Evolutionary conservation across 2,797 vertebrate species (phyloP).

Genomic region (Myotis daubentonii): DNA sequence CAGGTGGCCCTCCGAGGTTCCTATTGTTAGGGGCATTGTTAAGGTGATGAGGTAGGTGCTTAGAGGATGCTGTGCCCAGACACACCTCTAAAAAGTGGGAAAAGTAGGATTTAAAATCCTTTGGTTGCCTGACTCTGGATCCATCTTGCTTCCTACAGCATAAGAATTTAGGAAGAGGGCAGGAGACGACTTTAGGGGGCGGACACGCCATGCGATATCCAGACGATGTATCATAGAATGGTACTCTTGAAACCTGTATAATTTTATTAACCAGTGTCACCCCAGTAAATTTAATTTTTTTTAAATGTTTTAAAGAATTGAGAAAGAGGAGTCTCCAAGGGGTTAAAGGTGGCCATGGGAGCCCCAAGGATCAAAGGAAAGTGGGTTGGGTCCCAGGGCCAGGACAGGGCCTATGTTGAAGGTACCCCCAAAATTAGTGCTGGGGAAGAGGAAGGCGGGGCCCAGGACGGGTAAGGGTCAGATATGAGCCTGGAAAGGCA

Average conservation of each 20-base stretch:
- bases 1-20: neutral
- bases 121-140: neutral
- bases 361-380: neutral
- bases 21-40: accelerated
- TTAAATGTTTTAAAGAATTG: neutral
- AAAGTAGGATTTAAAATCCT: neutral
- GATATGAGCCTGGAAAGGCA: neutral
- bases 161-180: neutral
- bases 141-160: neutral
- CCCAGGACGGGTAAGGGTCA: neutral
- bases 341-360: neutral
- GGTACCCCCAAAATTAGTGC: no score
- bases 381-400: neutral
- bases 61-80: neutral
- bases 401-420: no score
- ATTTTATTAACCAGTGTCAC: neutral
- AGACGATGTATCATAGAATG: neutral
- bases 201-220: neutral
- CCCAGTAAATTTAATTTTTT: neutral
- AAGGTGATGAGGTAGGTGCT: neutral
- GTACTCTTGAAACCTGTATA: neutral
- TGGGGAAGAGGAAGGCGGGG: neutral
- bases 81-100: neutral
- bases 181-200: neutral
- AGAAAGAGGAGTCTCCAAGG: neutral